Base-by-base conservation (phyloP, 2,888 invertebrate species). In the Cremastinae sp. region DNA sequence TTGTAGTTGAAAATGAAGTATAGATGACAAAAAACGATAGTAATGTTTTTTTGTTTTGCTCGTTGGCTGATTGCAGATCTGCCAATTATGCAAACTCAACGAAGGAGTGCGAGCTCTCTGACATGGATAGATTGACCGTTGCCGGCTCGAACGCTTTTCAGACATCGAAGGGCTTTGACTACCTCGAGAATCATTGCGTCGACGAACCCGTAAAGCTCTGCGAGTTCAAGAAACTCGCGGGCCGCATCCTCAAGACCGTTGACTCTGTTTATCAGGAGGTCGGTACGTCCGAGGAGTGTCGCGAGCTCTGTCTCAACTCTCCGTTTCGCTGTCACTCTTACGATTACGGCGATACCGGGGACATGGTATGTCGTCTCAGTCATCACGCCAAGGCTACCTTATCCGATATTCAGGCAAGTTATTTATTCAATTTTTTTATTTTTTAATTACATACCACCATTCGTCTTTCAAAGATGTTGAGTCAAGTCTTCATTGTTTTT, bases 131-230 rank as follows among this genome's bases (percentile, higher is more conserved):
- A 83, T 93, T 97, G 90, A 96, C 97, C 66, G 92, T 96, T 85
- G 96, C 95, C 75, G 96, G 96, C 81, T 94, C 95, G 69, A 94
- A 92, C 84, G 93, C 94, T 81, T 96, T 96, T 90, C 94, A 94
- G 88, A 82, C 90, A 1, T 89, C 91, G 2, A 90, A 91, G 74
- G 92, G 91, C 20, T 90, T 93, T 85, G 97, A 97, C 88, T 97
- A 96, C 90, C 92, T 97, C 91, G 97, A 97, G 90, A 97, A 97
- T 90, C 96, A 97, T 90, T 97, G 97, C 90, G 96, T 97, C 38
- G 96, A 96, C 85, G 97, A 97, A 87, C 97, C 97, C n/a, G 96
- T 96, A 58, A 97, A 96, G 90, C 92, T 97, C 78, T 97, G 97
- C 91, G 97, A 97, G 90, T 98, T 97, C 91, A 96, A 97, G 90